These are phyloP conservation scores for Acanthurus leucopareius DNA, from an alignment of 2,797 vertebrate species.

Conservation along the genomic window DNA sequence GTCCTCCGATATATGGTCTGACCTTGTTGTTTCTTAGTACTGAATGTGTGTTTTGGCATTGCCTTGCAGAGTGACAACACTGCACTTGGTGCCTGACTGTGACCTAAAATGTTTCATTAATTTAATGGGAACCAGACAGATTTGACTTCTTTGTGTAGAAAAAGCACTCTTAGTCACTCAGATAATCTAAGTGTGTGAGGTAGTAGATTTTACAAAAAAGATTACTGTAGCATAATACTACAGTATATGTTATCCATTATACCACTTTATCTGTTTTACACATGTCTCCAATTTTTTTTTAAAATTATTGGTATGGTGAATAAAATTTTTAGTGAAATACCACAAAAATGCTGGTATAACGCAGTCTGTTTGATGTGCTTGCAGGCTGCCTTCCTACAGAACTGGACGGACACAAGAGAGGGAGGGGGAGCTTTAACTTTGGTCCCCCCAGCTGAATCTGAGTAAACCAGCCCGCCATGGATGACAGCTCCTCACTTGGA, in stretches of 20 bases:
- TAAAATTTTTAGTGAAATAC: neutral
- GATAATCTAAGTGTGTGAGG: neutral
- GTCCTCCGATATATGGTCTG: neutral
- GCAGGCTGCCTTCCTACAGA: slow-evolving; percentile 31
- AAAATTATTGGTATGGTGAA: neutral
- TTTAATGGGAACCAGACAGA: neutral
- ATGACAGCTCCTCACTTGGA: slow-evolving; percentile 89
- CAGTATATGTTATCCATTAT: too few species aligned
- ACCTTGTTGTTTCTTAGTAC: neutral
- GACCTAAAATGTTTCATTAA: neutral
- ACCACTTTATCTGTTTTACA: neutral
- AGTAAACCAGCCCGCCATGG: slow-evolving; percentile 83
- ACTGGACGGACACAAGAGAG: slow-evolving; percentile 58
- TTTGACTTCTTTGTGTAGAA: neutral
- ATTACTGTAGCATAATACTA: neutral
- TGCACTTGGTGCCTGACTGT: neutral
- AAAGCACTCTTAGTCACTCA: neutral
- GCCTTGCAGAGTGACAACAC: slow-evolving; percentile 6
- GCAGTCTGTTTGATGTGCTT: neutral
- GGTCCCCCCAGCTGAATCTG: slow-evolving; percentile 62
- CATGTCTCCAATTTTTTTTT: neutral
- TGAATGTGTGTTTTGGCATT: neutral
- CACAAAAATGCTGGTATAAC: neutral
- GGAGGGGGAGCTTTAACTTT: slow-evolving; percentile 65
- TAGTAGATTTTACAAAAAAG: neutral